Evolutionary conservation across 1,140 invertebrate genomes (phyloP).

Genomic region (Apolygus lucorum): DNA sequence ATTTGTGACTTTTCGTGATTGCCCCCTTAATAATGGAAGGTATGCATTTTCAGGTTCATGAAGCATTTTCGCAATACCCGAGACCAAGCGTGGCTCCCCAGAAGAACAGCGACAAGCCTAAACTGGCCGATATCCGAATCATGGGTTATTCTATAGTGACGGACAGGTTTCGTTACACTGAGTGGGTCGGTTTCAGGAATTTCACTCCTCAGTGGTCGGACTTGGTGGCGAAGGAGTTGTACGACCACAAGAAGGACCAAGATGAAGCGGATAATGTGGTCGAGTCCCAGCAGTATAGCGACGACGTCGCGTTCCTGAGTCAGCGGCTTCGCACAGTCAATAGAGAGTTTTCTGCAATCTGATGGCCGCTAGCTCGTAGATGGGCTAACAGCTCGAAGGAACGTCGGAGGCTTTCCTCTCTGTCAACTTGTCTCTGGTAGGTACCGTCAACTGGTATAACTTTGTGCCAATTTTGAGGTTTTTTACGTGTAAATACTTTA

Average conservation of each 20-base stretch:
- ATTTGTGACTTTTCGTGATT: no score
- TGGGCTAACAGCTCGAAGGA: no score
- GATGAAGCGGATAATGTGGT: conserved; percentile 60
- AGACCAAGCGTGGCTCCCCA: conserved; percentile 59
- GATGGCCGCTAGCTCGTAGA: no score
- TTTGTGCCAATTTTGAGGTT: no score
- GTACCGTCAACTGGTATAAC: no score
- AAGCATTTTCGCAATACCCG: conserved; percentile 58
- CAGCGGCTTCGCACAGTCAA: not conserved
- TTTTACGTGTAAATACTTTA: no score
- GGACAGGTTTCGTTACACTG: conserved; percentile 31
- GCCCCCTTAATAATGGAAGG: no score
- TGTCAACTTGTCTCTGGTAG: no score
- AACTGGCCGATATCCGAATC: conserved; percentile 62
- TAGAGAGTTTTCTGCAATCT: no score
- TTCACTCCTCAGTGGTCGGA: conserved; percentile 51
- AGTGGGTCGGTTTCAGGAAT: conserved; percentile 22
- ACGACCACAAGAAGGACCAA: conserved; percentile 59
- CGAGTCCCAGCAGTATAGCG: not conserved
- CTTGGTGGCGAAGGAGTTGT: conserved; percentile 58
- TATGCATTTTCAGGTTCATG: not conserved
- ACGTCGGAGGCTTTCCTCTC: no score
- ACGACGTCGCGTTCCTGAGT: not conserved
- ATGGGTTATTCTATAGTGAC: conserved; percentile 78
- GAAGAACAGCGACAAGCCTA: conserved; percentile 66